Conservation (phyloP, 2,113 vertebrate genomes). For the Passer montanus region DNA sequence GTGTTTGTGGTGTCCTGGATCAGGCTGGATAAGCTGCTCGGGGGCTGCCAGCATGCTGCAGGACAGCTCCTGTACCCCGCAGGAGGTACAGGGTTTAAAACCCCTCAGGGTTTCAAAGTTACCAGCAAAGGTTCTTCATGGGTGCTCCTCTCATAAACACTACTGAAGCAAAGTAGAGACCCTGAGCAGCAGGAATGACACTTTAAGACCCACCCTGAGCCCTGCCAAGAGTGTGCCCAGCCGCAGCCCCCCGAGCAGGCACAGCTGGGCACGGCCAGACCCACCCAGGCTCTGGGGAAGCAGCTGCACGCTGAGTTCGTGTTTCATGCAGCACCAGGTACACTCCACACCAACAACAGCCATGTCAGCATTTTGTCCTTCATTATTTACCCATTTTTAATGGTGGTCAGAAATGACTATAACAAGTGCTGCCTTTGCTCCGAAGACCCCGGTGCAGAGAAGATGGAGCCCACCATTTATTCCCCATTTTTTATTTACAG, state of each 20-base stretch:
- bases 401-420: neutral
- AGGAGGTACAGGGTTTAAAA: no score
- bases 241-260: accelerated
- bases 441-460: neutral
- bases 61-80: accelerated
- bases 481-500: neutral
- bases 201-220: accelerated
- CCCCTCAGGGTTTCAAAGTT: neutral
- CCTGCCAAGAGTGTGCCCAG: accelerated
- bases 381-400: neutral
- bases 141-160: neutral
- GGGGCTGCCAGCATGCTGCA: neutral
- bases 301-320: neutral
- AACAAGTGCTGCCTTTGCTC: neutral
- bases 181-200: accelerated
- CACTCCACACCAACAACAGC: neutral
- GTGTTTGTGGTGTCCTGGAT: neutral
- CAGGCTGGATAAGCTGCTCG: neutral
- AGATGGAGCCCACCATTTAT: neutral
- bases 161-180: neutral
- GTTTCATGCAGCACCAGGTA: neutral
- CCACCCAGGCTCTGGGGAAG: neutral
- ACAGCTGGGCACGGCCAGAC: accelerated
- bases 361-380: neutral
- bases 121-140: accelerated